Conservation (phyloP, 1,140 invertebrate species). For the Ptiloglossa arizonensis region DNA sequence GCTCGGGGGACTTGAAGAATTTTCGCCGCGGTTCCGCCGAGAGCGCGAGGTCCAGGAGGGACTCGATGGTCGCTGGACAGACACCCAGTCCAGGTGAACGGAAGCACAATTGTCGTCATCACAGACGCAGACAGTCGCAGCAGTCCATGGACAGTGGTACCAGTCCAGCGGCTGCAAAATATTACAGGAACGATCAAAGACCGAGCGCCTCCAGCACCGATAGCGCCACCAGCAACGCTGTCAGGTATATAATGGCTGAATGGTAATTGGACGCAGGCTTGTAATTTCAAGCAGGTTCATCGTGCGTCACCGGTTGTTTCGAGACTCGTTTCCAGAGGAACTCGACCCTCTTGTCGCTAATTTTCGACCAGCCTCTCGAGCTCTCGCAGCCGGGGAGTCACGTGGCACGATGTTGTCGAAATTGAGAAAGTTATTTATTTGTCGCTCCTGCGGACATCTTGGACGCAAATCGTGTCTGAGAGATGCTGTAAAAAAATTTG, state of each 20-base stretch:
- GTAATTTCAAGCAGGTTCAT: background rate
- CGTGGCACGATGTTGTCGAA: no score
- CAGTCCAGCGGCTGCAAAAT: constrained; percentile 73
- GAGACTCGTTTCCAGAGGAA: background rate
- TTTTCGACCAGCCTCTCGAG: no score
- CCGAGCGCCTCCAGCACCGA: constrained; percentile 91
- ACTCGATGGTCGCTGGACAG: constrained; percentile 84
- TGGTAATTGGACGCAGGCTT: background rate
- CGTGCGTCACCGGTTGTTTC: no score
- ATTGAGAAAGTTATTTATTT: no score
- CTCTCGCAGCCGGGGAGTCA: no score
- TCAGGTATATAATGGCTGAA: constrained; percentile 65
- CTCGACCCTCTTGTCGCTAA: no score
- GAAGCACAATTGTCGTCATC: constrained; percentile 79
- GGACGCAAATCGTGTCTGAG: no score
- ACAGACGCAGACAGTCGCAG: constrained; percentile 80
- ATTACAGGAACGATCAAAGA: constrained; percentile 85
- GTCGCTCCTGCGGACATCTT: no score
- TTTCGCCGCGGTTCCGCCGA: constrained; percentile 85
- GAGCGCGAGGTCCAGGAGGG: constrained; percentile 85
- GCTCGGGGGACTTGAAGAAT: constrained; percentile 77
- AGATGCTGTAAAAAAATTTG: no score
- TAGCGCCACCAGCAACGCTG: constrained; percentile 80
- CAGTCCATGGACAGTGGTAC: constrained; percentile 85
- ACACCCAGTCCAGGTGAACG: constrained; percentile 72